Percentiles rank a stretch among this genome's conserved stretches.
Evolutionary conservation across 2,113 vertebrate species (phyloP).

Genomic region (Pogonocichla stellata): DNA sequence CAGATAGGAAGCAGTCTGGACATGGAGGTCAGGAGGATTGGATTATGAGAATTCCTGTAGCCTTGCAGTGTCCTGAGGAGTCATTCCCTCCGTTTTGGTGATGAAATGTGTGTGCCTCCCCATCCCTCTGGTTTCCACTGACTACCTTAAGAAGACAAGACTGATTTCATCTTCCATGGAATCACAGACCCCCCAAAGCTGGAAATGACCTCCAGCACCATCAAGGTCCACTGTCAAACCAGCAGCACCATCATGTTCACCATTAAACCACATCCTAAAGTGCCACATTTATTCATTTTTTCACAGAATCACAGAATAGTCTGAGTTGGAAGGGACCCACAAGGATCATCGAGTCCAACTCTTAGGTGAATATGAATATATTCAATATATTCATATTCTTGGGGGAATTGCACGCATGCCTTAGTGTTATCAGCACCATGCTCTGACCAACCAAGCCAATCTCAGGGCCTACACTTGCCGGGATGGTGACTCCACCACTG

Average conservation of each 20-base stretch:
- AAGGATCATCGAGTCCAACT: fast-evolving
- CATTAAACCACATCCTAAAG: not conserved
- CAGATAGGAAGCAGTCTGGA: not conserved
- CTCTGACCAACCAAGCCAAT: not conserved
- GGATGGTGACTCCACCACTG: not conserved
- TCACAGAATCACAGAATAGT: not conserved
- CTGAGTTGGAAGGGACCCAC: not conserved
- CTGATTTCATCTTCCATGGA: not conserved
- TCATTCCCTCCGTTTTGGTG: not conserved
- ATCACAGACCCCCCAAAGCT: not conserved
- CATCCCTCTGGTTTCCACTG: not conserved
- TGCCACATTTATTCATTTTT: not conserved
- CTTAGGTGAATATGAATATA: no score
- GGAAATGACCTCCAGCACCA: not conserved
- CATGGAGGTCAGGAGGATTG: not conserved
- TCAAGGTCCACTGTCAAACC: not conserved
- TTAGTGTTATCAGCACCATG: not conserved
- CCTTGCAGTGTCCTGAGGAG: not conserved
- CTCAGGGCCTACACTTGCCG: not conserved
- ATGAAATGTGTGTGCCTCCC: not conserved
- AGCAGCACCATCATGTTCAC: not conserved
- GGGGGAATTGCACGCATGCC: not conserved
- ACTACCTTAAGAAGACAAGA: not conserved
- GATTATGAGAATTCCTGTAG: not conserved
- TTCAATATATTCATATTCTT: no score